Conservation (phyloP, 1,140 invertebrate genomes). For the Metaphire vulgaris region DNA sequence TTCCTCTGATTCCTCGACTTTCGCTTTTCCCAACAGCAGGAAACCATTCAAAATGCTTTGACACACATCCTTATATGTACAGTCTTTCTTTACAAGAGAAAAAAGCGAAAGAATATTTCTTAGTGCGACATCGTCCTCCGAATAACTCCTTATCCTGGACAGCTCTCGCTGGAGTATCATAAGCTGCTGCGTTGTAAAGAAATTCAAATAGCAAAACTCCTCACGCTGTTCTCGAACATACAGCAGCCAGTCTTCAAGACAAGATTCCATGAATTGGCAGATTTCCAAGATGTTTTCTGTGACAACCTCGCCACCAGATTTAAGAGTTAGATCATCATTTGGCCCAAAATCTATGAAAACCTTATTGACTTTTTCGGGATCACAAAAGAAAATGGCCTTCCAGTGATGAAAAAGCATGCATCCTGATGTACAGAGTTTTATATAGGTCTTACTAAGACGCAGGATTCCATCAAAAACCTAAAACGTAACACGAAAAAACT, state of each 20-base stretch:
- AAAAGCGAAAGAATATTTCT: neutral
- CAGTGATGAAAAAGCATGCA: constrained; percentile 41
- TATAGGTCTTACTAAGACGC: constrained; percentile 38
- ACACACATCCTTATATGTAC: neutral
- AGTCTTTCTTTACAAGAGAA: neutral
- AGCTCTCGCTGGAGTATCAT: constrained; percentile 33
- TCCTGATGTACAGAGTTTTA: constrained; percentile 38
- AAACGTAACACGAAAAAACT: too few species aligned
- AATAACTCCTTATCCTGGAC: neutral
- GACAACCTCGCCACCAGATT: constrained; percentile 21
- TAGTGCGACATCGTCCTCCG: constrained; percentile 45
- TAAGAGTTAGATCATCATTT: neutral
- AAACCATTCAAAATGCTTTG: neutral
- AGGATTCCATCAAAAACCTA: constrained; percentile 43
- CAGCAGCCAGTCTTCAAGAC: constrained; percentile 38
- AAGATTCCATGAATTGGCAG: constrained; percentile 41
- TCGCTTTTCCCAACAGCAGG: too few species aligned
- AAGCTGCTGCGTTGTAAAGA: constrained; percentile 42
- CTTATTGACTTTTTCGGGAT: constrained; percentile 31
- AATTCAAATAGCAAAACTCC: constrained; percentile 39
- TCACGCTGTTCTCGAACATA: constrained; percentile 37
- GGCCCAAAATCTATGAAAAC: constrained; percentile 37
- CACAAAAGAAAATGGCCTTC: constrained; percentile 38
- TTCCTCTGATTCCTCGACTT: too few species aligned
- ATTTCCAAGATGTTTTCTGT: constrained; percentile 34